Evolutionary conservation across 2,113 vertebrate species (phyloP), one percentile per base, ranked within the genome.

Genomic region (Phaethornis superciliosus): DNA sequence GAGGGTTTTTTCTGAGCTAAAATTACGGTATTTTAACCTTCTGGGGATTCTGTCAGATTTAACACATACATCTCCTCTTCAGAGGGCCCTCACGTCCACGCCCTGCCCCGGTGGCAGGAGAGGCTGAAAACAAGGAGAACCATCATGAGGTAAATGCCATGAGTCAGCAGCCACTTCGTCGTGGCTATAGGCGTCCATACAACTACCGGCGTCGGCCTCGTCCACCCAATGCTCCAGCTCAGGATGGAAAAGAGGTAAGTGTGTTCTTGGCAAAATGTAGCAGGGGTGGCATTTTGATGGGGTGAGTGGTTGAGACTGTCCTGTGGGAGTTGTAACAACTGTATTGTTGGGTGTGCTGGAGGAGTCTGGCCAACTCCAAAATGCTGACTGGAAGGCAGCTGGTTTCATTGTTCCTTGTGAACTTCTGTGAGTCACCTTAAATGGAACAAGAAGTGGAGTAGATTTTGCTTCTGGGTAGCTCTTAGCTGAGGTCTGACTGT

Each of bases 71-170:
- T 72, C 4, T 52, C 7, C 24, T 86, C 5, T 87, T 54, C 77
- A 98, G 98, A 90, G 97, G 97, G 12, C 96, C 97, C 40, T 79
- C 97, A 5, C 98, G 97, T 80, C 97, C 98, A 12, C 96, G 97
- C 44, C 96, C 98, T 54, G 76, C 77, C 55, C 97, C 96, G 1
- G 94, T 52, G 12, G 62, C 95, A 4, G 97, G 97, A 47, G 98
- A 98, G 88, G 89, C 95, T 54, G 98, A 98, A 30, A 98, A 98
- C 76, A 98, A 98, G 37, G 98, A 98, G 94, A 98, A 98, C 46
- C 98, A 98, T 15, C 97, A 96, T 12, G 98, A 97, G 10, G 93
- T 97, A 75, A 94, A 1, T 6, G 95, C 97, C 33, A 92, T 96
- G 42, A 90, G 96, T 83, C 98, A 97, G 95, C 97, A 97, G 74